Percentiles rank a stretch among this genome's conserved stretches.
Evolutionary conservation across 2,797 vertebrate species (phyloP).

Genomic region (Notamacropus eugenii): DNA sequence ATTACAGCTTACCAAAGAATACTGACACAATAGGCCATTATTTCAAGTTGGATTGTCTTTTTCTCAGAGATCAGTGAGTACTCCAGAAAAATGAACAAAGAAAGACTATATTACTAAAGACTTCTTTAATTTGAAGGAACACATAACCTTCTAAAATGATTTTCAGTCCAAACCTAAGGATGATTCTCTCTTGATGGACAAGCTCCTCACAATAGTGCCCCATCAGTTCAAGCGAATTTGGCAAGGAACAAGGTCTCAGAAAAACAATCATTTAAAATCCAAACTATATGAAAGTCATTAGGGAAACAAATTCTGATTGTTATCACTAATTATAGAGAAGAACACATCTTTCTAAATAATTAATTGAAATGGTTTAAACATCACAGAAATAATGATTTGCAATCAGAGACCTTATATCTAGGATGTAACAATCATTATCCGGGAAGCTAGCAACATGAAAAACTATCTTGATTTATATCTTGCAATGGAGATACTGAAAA

Average conservation of each 20-base stretch:
- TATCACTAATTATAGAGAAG: neutral
- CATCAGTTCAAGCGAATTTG: neutral
- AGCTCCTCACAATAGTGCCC: neutral
- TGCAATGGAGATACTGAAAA: neutral
- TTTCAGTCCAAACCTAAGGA: neutral
- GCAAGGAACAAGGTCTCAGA: slow-evolving; percentile 1
- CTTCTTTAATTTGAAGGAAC: neutral
- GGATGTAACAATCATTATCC: neutral
- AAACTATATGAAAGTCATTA: slow-evolving; percentile 1
- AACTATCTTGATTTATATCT: neutral
- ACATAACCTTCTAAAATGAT: neutral
- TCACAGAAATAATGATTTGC: neutral
- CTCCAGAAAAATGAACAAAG: neutral
- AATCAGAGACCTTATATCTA: neutral
- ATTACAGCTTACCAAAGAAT: neutral
- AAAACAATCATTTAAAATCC: slow-evolving; percentile 12
- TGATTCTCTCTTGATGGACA: neutral
- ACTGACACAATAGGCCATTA: neutral
- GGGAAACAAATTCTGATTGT: slow-evolving; percentile 6
- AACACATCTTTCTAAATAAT: neutral
- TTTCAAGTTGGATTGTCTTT: neutral
- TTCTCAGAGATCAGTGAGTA: neutral
- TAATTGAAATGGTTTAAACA: neutral
- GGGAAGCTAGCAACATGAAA: neutral
- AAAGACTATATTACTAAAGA: neutral